Conservation (phyloP, 2,888 invertebrate genomes). For the Nephrotoma flavescens region DNA sequence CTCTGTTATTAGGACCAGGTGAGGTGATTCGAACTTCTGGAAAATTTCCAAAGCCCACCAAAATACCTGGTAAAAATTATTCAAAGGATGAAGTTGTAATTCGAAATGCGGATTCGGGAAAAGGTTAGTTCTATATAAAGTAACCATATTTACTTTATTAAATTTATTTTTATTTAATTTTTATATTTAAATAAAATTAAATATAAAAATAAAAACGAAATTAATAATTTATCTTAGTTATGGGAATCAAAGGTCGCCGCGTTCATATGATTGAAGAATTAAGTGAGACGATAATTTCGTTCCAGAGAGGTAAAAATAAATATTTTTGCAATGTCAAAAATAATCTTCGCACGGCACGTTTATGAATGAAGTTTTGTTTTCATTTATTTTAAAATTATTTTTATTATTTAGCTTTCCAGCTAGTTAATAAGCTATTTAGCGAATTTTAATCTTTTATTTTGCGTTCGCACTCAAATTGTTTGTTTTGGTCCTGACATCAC, state of each 20-base stretch:
- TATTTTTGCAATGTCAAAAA: background rate
- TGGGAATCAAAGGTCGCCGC: constrained; percentile 96
- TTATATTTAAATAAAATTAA: background rate
- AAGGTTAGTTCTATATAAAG: constrained; percentile 45
- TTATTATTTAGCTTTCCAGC: background rate
- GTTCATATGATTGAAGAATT: constrained; percentile 98
- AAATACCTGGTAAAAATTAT: constrained; percentile 84
- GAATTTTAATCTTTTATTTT: background rate
- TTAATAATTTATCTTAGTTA: constrained; percentile 44
- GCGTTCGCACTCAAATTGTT: background rate
- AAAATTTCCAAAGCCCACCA: constrained; percentile 75
- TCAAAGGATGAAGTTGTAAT: constrained; percentile 92
- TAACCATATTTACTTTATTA: constrained; percentile 2
- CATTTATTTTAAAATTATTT: background rate
- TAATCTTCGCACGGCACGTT: background rate
- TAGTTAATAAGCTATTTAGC: background rate
- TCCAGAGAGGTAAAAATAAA: constrained; percentile 83
- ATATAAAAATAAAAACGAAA: constrained; percentile 3
- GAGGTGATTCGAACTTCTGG: constrained; percentile 79
- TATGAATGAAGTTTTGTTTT: background rate
- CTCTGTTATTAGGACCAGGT: constrained; percentile 58
- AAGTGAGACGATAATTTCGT: constrained; percentile 96
- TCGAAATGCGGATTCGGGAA: constrained; percentile 88
- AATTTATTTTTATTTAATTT: background rate
- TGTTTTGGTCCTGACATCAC: background rate